Base-by-base conservation (phyloP, 2,113 vertebrate species). In the Sterna hirundo region DNA sequence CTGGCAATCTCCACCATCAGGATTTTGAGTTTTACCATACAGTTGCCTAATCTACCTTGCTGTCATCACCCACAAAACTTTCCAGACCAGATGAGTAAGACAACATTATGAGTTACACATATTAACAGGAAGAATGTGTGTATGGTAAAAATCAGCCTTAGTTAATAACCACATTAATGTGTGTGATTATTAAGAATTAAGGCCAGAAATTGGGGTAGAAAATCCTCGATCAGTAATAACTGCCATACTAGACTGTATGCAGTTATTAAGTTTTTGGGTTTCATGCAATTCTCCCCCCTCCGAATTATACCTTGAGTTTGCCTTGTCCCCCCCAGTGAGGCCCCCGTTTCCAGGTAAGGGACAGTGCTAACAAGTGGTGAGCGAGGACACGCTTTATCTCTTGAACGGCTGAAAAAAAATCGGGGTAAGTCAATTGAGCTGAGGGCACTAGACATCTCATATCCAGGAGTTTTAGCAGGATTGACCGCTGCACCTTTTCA, bases 301-400 rank as follows among this genome's bases (percentile, higher is more conserved):
- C 55, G 11, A 96, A 94, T 92, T 17, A 64, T 22, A 78, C 66
- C 80, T 70, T 60, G 75, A 83, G 90, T 87, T 95, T 84, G 84
- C 77, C 65, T 87, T 77, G 81, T 86, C 55, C 65, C 86, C 65
- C 84, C 93, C 94, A 91, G 87, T 77, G 78, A 23, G 32, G 71
- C 74, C 89, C 86, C 66, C 6, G 26, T 96, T 98, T 98, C 97
- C 94, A 92, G 92, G 95, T 90, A 96, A 97, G 97, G 96, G 97
- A 97, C 97, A 98, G 98, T 98, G 98, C 98, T 99, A 99, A 99
- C 98, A 98, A 98, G 98, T 98, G 98, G 98, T 99, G 99, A 99
- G 99, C 98, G 99, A 99, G 99, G 99, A 99, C 98, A 86, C 96
- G 18, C 97, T 97, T 98, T 97, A 97, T 98, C 97, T 97, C 96